These are phyloP conservation scores for Hololepta plana DNA, from an alignment of 2,888 invertebrate species.

Conservation along the genomic window DNA sequence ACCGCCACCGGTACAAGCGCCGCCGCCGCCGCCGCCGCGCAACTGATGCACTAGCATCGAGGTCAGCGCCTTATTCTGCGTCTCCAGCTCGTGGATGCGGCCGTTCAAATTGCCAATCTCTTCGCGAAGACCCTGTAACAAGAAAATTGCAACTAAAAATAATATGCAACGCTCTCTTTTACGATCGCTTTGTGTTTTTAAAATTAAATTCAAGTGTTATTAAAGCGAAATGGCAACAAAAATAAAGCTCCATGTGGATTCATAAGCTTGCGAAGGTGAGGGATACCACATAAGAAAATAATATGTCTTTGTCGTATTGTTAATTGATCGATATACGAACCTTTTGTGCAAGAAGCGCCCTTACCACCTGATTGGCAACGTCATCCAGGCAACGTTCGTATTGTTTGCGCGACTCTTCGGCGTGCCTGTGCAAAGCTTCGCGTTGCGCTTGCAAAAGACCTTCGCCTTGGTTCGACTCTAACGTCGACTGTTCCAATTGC, in stretches of 20 bases:
- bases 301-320: constrained; percentile 1
- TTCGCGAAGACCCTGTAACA: constrained; percentile 51
- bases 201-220: too few relatives aligned
- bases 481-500: constrained; percentile 30
- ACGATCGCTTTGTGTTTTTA: too few relatives aligned
- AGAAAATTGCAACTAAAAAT: too few relatives aligned
- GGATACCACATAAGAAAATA: too few relatives aligned
- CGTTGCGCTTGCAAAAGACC: constrained; percentile 39
- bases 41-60: constrained; percentile 48
- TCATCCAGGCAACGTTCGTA: constrained; percentile 68
- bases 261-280: too few relatives aligned
- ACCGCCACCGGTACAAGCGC: constrained; percentile 5
- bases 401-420: constrained; percentile 47
- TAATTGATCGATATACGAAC: constrained; percentile 28
- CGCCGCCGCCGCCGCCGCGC: constrained; percentile 19
- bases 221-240: too few relatives aligned
- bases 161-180: too few relatives aligned
- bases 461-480: constrained; percentile 32
- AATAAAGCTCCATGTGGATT: too few relatives aligned
- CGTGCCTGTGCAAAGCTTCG: constrained; percentile 40
- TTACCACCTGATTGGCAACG: constrained; percentile 67
- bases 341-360: constrained; percentile 70
- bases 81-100: constrained; percentile 59
- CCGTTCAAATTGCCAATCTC: constrained; percentile 56
- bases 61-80: constrained; percentile 57